Evolutionary conservation across 2,888 invertebrate species (phyloP).

Genomic region (Epinotia ramella): DNA sequence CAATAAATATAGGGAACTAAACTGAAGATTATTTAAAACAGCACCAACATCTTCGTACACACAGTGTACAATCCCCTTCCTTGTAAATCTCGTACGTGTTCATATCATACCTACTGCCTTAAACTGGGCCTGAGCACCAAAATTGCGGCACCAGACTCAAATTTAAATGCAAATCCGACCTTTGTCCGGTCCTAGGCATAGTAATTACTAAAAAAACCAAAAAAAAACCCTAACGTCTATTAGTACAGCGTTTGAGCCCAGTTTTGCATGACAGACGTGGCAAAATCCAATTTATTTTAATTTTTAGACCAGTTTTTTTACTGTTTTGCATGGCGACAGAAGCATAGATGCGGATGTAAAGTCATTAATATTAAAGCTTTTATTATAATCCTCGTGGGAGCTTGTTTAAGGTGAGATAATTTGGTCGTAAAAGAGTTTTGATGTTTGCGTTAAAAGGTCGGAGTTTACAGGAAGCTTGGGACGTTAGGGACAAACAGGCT

Average conservation of each 20-base stretch:
- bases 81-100: slow-evolving; percentile 32
- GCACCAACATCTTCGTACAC: neutral
- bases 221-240: slow-evolving; percentile 43
- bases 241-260: slow-evolving; percentile 52
- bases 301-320: slow-evolving; percentile 58
- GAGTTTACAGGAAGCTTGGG: neutral
- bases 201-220: slow-evolving; percentile 68
- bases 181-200: slow-evolving; percentile 63
- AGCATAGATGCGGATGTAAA: slow-evolving; percentile 59
- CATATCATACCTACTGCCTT: slow-evolving; percentile 15
- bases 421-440: slow-evolving; percentile 44
- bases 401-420: slow-evolving; percentile 27
- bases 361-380: slow-evolving; percentile 75
- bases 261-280: slow-evolving; percentile 80
- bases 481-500: neutral
- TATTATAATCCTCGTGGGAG: slow-evolving; percentile 67
- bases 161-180: slow-evolving; percentile 78
- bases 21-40: too few species aligned
- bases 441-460: slow-evolving; percentile 38
- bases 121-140: slow-evolving; percentile 48
- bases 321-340: slow-evolving; percentile 71
- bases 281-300: slow-evolving; percentile 66
- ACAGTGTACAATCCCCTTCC: neutral
- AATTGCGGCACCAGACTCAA: slow-evolving; percentile 58
- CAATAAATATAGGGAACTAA: too few species aligned